Evolutionary conservation across 2,113 vertebrate species (phyloP), one percentile per base, ranked within the genome.

Genomic region (Thomomys bottae): DNA sequence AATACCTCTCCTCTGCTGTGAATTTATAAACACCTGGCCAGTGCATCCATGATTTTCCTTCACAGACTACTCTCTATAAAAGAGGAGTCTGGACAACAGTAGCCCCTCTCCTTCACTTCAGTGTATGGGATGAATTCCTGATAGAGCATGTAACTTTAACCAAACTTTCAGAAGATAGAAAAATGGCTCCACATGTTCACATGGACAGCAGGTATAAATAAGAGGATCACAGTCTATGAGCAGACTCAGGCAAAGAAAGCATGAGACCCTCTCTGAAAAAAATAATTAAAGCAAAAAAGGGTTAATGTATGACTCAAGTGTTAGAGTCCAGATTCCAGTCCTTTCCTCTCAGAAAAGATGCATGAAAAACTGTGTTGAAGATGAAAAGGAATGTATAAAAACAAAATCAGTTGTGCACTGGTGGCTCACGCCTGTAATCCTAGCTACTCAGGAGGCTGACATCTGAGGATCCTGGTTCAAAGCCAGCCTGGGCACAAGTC

Each of bases 61-160:
- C 21, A 8, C 11, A 38, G n/a, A 11, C 23, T 49, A 28, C 0
- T 2, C 59, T 28, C 8, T 32, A 49, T 49, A 42, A 84, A 38
- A 54, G 57, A 42, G 30, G 26, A 6, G 5, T 73, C 70, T n/a
- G 15, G 1, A 12, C 0, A 2, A 2, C 1, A 30, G 71, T 0
- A 1, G 8, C 8, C 28, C 12, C 34, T 70, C 23, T 82, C 28
- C 68, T 81, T 80, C 26, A 30, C 2, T 34, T 67, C 30, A 8
- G 17, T 32, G 36, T 54, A 24, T 26, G 28, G 45, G 32, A 54
- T 54, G 17, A 17, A 54, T 54, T 54, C 49, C 17, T 72, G 59
- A 68, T 88, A 88, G 38, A n/a, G 61, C 61, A 42, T 68, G 36
- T n/a, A 20, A 77, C 59, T 86, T 88, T 88, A 80, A 68, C 26